Evolutionary conservation across 2,888 invertebrate species (phyloP).

Genomic region (Thereva nobilitata): DNA sequence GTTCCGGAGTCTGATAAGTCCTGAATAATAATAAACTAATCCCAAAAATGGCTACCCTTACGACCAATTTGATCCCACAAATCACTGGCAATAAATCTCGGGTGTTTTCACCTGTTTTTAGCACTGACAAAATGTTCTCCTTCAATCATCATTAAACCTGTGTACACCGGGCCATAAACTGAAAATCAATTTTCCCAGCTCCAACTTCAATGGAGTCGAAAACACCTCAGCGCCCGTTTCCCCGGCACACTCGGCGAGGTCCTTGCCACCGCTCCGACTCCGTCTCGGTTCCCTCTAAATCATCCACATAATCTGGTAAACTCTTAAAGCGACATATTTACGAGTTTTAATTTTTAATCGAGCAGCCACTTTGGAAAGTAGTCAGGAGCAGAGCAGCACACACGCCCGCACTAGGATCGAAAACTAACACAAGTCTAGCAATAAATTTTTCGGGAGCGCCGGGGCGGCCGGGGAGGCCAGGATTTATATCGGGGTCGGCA

Average conservation of each 20-base stretch:
- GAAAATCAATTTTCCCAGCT: conserved; percentile 28
- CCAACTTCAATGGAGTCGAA: background rate
- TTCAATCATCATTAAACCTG: conserved; percentile 34
- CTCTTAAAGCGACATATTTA: conserved; percentile 35
- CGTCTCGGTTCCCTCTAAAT: conserved; percentile 18
- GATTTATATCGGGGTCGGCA: conserved; percentile 25
- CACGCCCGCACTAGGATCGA: conserved; percentile 19
- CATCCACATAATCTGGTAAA: conserved; percentile 32
- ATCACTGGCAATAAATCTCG: conserved; percentile 28
- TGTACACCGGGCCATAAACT: conserved; percentile 29
- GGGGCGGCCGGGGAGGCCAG: background rate
- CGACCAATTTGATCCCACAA: conserved; percentile 26
- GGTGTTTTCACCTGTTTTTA: conserved; percentile 28
- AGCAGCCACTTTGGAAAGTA: conserved; percentile 32
- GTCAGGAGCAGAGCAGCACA: conserved; percentile 17
- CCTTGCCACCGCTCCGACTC: background rate
- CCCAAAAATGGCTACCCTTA: conserved; percentile 12
- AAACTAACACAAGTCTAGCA: conserved; percentile 33
- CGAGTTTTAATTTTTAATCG: conserved; percentile 36
- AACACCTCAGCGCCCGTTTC: background rate
- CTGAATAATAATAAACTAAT: conserved; percentile 12
- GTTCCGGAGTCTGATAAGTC: background rate
- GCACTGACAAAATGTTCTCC: conserved; percentile 32
- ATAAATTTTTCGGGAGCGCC: conserved; percentile 23
- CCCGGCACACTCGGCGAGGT: conserved; percentile 1